A percentile compares a stretch with the other conserved stretches of the same genome.
Conservation (phyloP, 2,113 vertebrate genomes). For the Laticauda colubrina region DNA sequence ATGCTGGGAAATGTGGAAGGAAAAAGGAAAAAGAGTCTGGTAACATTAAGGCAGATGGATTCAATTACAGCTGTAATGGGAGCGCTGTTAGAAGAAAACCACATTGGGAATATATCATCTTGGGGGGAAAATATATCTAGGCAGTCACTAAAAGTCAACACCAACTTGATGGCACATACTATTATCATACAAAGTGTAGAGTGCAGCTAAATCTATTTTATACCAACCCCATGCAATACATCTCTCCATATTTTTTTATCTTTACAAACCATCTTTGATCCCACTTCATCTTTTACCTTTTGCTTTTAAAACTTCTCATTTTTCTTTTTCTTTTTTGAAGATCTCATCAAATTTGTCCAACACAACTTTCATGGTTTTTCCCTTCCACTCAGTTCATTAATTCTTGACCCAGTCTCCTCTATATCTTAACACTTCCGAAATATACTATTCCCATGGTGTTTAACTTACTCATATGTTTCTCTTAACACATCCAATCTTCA, state of each 20-base stretch:
- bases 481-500: not conserved
- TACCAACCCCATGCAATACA: not conserved
- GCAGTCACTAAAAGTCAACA: not conserved
- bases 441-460: not conserved
- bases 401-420: not conserved
- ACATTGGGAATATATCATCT: not conserved
- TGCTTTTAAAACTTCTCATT: not conserved
- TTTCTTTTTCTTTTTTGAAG: not conserved
- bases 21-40: not conserved
- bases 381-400: not conserved
- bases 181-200: not conserved
- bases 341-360: not conserved
- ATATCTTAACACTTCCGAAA: not conserved
- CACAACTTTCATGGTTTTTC: not conserved
- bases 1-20: not conserved
- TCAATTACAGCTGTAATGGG: not conserved
- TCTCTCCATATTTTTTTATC: not conserved
- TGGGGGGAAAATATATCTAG: not conserved
- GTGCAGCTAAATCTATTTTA: not conserved
- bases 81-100: not conserved
- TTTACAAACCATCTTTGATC: not conserved
- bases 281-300: not conserved
- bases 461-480: not conserved
- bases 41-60: not conserved
- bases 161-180: not conserved